A percentile compares a stretch with the other conserved stretches of the same genome.
These are phyloP conservation scores for Hemaris fuciformis DNA, from an alignment of 2,888 invertebrate species.

Conservation along the genomic window DNA sequence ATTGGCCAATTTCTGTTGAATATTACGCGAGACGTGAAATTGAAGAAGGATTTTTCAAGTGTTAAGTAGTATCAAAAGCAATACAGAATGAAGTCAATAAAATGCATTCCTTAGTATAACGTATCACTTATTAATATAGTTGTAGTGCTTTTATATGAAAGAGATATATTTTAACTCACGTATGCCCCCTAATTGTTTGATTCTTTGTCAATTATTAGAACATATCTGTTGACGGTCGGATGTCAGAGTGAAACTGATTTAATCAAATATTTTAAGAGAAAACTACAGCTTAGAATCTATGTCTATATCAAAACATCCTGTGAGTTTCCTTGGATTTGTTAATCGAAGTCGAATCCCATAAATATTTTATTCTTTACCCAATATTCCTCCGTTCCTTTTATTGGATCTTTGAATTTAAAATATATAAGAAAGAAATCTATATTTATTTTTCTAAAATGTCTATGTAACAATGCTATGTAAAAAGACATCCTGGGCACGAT, in stretches of 20 bases:
- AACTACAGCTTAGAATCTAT: background rate
- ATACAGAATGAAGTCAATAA: background rate
- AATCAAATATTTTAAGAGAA: background rate
- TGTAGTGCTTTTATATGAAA: background rate
- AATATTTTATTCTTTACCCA: no score
- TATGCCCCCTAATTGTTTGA: background rate
- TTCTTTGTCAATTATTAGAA: background rate
- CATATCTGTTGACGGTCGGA: background rate
- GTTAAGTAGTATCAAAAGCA: background rate
- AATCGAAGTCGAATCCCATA: no score
- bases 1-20: slow-evolving; percentile 1
- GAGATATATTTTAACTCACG: background rate
- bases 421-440: no score
- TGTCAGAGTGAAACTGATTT: background rate
- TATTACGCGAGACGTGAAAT: background rate
- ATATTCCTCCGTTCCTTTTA: no score
- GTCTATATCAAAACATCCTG: no score
- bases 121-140: background rate
- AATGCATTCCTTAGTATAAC: background rate
- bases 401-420: no score
- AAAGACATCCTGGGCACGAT: no score
- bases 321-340: no score
- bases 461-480: no score
- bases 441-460: no score
- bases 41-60: background rate